Base-by-base conservation (phyloP, 2,888 invertebrate genomes). In the Lysandra bellargus region DNA sequence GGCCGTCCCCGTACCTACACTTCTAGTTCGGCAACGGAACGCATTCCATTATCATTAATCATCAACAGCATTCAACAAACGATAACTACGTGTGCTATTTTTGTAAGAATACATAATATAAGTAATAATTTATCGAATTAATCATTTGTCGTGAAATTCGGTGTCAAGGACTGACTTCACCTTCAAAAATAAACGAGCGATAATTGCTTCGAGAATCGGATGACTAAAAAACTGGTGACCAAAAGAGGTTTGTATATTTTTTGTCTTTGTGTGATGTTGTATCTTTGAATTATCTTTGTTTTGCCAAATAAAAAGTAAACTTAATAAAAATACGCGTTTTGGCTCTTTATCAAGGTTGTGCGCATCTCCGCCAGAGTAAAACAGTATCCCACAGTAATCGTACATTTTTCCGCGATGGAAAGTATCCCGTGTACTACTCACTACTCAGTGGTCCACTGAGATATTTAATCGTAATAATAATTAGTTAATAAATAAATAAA, bases 1-100 rank as follows among this genome's bases (percentile, higher is more conserved):
- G 64, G 64, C 64, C 64, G 64, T 30, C 64, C 30, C 64, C 64
- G 64, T 64, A 64, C 23, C 7, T 12, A 30, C 64, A 64, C 64
- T 4, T 1, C 60, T 5, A 60, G n/a, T 60, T n/a, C 60, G 17
- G 53, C 14, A 14, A 57, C 61, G 23, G n/a, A 61, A 61, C n/a
- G 4, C 64, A 64, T 9, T 30, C 64, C 30, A 6, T 30, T 30
- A n/a, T 23, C 60, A 61, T 64, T 30, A 64, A 30, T 30, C 60
- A 61, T 61, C 30, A 64, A 64, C 30, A 64, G 30, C 23, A 64
- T 7, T 30, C 64, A 64, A 64, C 30, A 30, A 64, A 12, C 64
- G 6, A 61, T 23, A 61, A 64, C 9, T 64, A 30, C 23, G 7
- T 30, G 23, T 30, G 64, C 2, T 23, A 17, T 64, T 30, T 23